These are phyloP conservation scores for Hestina assimilis DNA, from an alignment of 1,140 invertebrate genomes.

Conservation along the genomic window DNA sequence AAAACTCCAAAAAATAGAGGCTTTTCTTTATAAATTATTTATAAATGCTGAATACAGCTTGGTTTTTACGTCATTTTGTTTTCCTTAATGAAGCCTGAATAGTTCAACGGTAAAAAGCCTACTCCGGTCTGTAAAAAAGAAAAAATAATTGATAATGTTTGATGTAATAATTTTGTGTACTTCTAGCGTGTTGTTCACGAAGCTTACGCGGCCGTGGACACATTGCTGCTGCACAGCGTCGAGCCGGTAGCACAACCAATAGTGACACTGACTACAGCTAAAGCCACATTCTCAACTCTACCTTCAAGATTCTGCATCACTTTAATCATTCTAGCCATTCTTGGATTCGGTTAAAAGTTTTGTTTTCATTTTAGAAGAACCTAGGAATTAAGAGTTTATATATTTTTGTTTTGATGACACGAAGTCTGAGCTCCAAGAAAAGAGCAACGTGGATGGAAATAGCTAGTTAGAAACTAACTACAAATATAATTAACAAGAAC, in stretches of 20 bases:
- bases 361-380: background rate
- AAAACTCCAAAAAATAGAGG: too few relatives aligned
- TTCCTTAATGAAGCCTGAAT: too few relatives aligned
- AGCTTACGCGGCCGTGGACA: slow-evolving; percentile 59
- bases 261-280: slow-evolving; percentile 32
- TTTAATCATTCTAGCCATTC: background rate
- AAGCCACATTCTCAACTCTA: background rate
- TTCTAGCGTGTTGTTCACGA: slow-evolving; percentile 64
- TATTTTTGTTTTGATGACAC: background rate
- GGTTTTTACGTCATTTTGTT: too few relatives aligned
- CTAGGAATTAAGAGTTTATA: background rate
- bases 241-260: slow-evolving; percentile 28
- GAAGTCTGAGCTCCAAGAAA: too few relatives aligned
- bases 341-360: background rate
- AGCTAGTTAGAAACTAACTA: too few relatives aligned
- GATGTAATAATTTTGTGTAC: too few relatives aligned
- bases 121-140: too few relatives aligned
- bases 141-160: too few relatives aligned
- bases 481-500: background rate
- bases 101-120: too few relatives aligned
- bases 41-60: too few relatives aligned
- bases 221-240: slow-evolving; percentile 48
- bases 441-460: too few relatives aligned
- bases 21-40: too few relatives aligned
- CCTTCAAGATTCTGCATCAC: background rate